Evolutionary conservation across 2,888 invertebrate genomes (phyloP), one percentile per base, ranked within the genome.

Genomic region (Mimas tiliae): DNA sequence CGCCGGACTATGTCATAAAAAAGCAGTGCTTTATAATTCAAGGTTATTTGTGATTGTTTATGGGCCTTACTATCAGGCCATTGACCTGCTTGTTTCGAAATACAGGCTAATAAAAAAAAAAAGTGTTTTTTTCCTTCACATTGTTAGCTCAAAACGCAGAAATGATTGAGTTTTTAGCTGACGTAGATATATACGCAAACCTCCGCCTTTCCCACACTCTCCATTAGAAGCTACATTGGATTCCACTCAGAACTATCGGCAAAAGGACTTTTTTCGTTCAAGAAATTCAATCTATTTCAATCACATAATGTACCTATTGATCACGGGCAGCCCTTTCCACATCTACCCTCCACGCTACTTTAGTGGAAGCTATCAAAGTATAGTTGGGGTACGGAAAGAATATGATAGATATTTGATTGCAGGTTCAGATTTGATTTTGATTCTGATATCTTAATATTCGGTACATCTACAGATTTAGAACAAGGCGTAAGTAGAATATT

Each of bases 201-300:
- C 12, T 38, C 12, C 45, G 33, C 33, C 66, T 66, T 45, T 33
- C 50, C 62, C 47, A 51, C 66, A 42, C 62, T 51, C 45, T 64
- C 64, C 67, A 64, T 64, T 67, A 64, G 64, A 51, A 34, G 48
- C 45, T 63, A 66, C 66, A 67, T 67, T 65, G 66, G 65, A 66
- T 66, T 45, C 51, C 55, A 58, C 63, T 64, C 63, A 65, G 62
- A 64, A 69, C 66, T 62, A 67, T 67, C 66, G 51, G 62, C 50
- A 42, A 63, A 21, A 65, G 66, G 63, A 55, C 51, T 62, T 65
- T 65, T 58, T 67, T 51, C 63, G 65, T 63, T 58, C 45, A 27
- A 50, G 52, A 70, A 69, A 70, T 70, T 72, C 69, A 69, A 71
- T 71, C 68, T 68, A 67, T 68, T 69, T 68, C 72, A 70, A 72